Conservation (phyloP, 2,797 vertebrate species). For the Bryconaethiops microstoma region DNA sequence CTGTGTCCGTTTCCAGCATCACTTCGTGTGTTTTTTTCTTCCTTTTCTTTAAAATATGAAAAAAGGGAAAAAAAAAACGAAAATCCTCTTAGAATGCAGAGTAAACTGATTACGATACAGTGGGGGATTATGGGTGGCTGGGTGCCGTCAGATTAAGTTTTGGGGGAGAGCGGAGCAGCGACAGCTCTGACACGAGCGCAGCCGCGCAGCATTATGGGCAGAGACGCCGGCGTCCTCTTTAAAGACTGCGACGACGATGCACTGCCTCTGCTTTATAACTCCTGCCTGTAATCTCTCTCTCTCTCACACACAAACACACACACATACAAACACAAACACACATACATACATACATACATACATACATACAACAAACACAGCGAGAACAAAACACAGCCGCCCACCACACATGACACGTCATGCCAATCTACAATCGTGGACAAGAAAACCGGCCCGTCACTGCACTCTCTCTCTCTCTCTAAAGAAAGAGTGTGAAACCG, state of each 20-base stretch:
- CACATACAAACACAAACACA: too few relatives aligned
- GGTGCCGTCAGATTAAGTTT: conserved; percentile 94
- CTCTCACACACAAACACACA: too few relatives aligned
- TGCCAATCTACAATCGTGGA: conserved; percentile 28
- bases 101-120: conserved; percentile 97
- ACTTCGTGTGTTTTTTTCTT: conserved; percentile 86
- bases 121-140: conserved; percentile 91
- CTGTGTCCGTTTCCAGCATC: conserved; percentile 86
- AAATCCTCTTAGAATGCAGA: conserved; percentile 97
- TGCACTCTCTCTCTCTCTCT: background rate
- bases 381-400: conserved; percentile 49
- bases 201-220: conserved; percentile 82
- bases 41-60: background rate
- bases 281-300: conserved; percentile 73
- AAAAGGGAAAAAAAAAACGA: conserved; percentile 54
- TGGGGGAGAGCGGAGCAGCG: conserved; percentile 82
- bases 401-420: conserved; percentile 26
- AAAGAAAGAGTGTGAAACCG: background rate
- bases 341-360: background rate
- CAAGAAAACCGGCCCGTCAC: conserved; percentile 5
- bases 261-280: conserved; percentile 78
- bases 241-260: conserved; percentile 68
- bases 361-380: conserved; percentile 48
- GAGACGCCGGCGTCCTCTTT: conserved; percentile 74
- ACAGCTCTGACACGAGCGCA: conserved; percentile 89